Evolutionary conservation across 2,888 invertebrate genomes (phyloP).

Genomic region (Nomada goodeniana): DNA sequence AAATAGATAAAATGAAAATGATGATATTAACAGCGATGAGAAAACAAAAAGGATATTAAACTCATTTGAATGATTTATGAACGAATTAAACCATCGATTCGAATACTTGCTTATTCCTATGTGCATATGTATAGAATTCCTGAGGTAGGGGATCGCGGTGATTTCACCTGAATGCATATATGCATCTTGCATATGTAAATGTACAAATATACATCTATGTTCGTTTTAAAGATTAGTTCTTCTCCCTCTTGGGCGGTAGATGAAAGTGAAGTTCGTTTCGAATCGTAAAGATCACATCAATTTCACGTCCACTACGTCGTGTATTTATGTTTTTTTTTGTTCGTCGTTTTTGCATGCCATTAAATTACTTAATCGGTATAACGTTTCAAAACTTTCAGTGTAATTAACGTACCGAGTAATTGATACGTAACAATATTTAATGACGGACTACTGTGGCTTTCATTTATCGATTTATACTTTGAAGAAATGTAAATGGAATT

Average conservation of each 20-base stretch:
- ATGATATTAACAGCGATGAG: background rate
- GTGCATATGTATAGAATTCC: background rate
- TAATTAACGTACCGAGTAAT: background rate
- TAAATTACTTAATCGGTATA: background rate
- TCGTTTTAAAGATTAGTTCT: constrained; percentile 38
- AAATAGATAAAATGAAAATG: background rate
- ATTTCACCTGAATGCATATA: constrained; percentile 59
- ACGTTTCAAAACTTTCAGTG: too few relatives aligned
- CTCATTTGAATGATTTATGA: background rate
- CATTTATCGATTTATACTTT: too few relatives aligned
- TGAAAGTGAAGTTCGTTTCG: constrained; percentile 60
- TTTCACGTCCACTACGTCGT: constrained; percentile 22
- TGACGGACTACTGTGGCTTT: too few relatives aligned
- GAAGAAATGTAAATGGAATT: too few relatives aligned
- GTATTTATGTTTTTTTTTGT: background rate
- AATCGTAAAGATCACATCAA: constrained; percentile 32
- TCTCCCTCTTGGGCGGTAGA: constrained; percentile 26
- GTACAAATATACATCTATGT: background rate
- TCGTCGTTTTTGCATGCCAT: background rate
- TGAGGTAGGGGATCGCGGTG: constrained; percentile 49
- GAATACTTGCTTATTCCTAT: background rate
- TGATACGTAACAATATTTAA: background rate
- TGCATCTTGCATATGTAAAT: background rate
- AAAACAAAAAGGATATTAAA: background rate
- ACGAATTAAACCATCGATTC: background rate